Conservation (phyloP, 2,888 invertebrate genomes). For the Eubasilissa splendida region DNA sequence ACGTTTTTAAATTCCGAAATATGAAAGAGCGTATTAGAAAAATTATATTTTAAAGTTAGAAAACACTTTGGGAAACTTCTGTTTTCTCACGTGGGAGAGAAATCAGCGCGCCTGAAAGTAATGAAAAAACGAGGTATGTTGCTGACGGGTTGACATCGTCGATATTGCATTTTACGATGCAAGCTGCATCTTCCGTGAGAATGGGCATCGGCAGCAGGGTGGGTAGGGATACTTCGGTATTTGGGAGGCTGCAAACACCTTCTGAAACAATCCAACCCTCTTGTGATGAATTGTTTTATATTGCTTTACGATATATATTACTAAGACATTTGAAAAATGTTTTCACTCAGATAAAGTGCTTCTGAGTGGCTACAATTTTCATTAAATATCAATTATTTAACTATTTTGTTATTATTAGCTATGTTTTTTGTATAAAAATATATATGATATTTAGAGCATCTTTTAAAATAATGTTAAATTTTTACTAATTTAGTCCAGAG, state of each 20-base stretch:
- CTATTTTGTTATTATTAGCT: too few species aligned
- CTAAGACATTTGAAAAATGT: neutral
- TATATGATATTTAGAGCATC: too few species aligned
- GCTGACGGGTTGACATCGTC: slow-evolving; percentile 31
- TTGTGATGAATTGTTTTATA: neutral
- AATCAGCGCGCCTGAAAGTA: slow-evolving; percentile 18
- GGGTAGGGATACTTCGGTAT: neutral
- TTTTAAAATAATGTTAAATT: too few species aligned
- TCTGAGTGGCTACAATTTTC: too few species aligned
- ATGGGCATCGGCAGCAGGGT: neutral
- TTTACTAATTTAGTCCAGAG: too few species aligned
- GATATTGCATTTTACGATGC: slow-evolving; percentile 34
- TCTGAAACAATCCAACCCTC: slow-evolving; percentile 15
- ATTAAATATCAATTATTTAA: too few species aligned
- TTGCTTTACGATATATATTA: neutral
- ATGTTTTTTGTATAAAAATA: too few species aligned
- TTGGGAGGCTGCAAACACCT: slow-evolving; percentile 1
- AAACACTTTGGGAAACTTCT: neutral
- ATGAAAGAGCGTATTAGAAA: too few species aligned
- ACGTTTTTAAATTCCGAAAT: too few species aligned
- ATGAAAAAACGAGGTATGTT: slow-evolving; percentile 32
- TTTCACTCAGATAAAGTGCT: neutral
- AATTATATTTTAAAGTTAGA: slow-evolving; percentile 14
- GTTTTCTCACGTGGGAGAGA: neutral
- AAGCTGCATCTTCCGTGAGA: slow-evolving; percentile 3